These are phyloP conservation scores for Enoplosus armatus DNA, from an alignment of 2,797 vertebrate genomes.

Conservation along the genomic window DNA sequence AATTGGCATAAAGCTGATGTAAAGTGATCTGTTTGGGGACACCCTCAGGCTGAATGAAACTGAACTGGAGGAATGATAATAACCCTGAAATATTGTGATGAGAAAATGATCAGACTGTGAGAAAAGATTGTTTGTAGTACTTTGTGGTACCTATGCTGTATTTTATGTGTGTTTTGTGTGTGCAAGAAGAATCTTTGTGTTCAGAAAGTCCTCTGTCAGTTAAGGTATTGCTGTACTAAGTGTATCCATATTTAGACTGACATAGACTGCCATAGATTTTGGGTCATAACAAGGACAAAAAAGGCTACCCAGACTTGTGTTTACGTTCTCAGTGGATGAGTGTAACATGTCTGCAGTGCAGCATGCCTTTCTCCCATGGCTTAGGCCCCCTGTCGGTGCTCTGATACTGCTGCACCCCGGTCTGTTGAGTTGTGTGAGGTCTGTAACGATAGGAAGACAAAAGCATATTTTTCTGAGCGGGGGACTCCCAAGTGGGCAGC, in stretches of 20 bases:
- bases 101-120: constrained; percentile 7
- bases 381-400: constrained; percentile 74
- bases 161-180: not conserved
- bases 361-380: not conserved
- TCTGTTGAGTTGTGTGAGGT: constrained; percentile 68
- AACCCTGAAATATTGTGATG: constrained; percentile 8
- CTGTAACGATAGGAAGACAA: constrained; percentile 70
- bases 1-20: constrained; percentile 19
- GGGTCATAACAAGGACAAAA: constrained; percentile 1
- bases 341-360: constrained; percentile 60
- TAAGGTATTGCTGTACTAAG: not conserved
- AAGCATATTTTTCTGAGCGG: constrained; percentile 75
- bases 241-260: constrained; percentile 1
- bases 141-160: not conserved
- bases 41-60: constrained; percentile 17
- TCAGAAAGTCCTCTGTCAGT: not conserved
- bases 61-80: constrained; percentile 12
- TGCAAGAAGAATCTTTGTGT: not conserved
- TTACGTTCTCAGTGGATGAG: constrained; percentile 41
- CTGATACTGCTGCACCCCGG: constrained; percentile 50
- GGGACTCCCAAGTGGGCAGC: constrained; percentile 61
- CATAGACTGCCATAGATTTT: not conserved
- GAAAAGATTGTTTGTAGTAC: constrained; percentile 10
- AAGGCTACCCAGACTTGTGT: constrained; percentile 20
- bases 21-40: constrained; percentile 25